Evolutionary conservation across 2,113 vertebrate species (phyloP), one percentile per base, ranked within the genome.

Genomic region (Trogon surrucura): DNA sequence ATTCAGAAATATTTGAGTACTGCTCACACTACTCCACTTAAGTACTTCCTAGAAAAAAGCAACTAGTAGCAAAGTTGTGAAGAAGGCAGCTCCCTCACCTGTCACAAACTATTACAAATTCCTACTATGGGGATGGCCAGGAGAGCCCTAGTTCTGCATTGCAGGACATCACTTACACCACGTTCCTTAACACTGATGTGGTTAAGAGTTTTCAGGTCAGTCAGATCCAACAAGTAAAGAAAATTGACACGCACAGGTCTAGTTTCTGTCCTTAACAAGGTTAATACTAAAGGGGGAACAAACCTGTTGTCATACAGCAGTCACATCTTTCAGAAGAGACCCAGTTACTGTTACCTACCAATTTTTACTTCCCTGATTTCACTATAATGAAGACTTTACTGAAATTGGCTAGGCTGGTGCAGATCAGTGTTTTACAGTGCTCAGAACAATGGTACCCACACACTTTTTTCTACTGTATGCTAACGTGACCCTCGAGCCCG

Each of bases 101-200:
- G 66, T 1, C 77, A 88, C 67, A 15, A 73, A 36, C 32, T n/a
- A 8, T 3, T 13, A 3, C 57, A 69, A 36, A 65, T 21, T 87
- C 75, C 62, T 36, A 0, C 9, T 13, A 26, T 0, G 30, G 66
- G 50, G 21, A 4, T 64, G n/a, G 32, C 27, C 17, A 87, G 64
- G 30, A 56, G 54, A 36, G 73, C 51, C 57, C 74, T 2, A 2
- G 13, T 10, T 22, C 75, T 45, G 62, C 8, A 7, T 0, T 16
- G 45, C 72, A 91, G 82, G 60, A 65, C 82, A 81, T 36, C 66
- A 20, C 62, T 62, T 57, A 50, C 9, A 58, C 13, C 83, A 34
- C 92, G 78, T 94, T 92, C 92, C 85, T 94, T 86, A 54, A 61
- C 67, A 32, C 44, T 92, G 88, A 96, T 32, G 75, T 8, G 9